These are phyloP conservation scores for Alligator sinensis DNA, from an alignment of 2,113 vertebrate species.

Conservation along the genomic window DNA sequence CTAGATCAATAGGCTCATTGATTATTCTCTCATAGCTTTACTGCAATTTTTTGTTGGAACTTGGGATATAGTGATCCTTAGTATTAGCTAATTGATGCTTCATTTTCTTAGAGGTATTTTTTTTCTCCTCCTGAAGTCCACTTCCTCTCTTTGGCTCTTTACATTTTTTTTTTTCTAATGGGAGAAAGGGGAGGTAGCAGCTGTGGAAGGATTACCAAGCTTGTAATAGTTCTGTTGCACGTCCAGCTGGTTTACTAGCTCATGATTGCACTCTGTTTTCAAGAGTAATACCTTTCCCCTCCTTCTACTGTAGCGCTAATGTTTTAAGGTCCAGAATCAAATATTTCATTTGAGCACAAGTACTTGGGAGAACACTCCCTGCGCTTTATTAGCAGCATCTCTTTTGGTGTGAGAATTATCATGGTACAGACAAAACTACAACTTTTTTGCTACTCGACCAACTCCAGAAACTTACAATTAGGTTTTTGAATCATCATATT, in stretches of 20 bases:
- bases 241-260: neutral
- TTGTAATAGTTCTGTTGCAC: neutral
- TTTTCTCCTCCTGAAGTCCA: neutral
- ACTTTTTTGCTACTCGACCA: neutral
- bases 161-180: too few species aligned
- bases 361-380: neutral
- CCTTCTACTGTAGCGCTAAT: neutral
- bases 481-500: too few species aligned
- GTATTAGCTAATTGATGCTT: neutral
- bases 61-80: neutral
- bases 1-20: neutral
- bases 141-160: neutral
- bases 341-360: neutral
- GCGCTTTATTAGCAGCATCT: neutral
- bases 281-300: neutral
- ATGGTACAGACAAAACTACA: neutral
- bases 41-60: neutral
- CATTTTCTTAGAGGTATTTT: neutral
- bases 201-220: neutral
- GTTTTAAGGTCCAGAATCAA: neutral
- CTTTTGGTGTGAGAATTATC: fast-evolving
- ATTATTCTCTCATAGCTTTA: neutral
- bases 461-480: neutral
- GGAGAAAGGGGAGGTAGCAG: neutral
- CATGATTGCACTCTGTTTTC: neutral